Base-by-base conservation (phyloP, 2,113 vertebrate species). In the Plotosus lineatus region DNA sequence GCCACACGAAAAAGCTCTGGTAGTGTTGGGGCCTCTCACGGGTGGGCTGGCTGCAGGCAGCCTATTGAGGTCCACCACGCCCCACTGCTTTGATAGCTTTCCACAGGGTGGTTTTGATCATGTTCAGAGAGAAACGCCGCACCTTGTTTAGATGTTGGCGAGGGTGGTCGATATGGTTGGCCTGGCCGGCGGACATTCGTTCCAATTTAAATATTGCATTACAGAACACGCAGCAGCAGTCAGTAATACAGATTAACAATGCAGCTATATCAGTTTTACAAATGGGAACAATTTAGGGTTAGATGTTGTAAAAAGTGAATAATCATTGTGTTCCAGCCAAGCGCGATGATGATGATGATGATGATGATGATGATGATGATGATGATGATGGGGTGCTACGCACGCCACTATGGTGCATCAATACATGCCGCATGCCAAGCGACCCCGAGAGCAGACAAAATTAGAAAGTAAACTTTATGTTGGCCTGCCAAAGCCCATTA, bases 61-160 rank as follows among this genome's bases (percentile, higher is more conserved):
- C 79, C 69, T 78, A 56, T 44, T 73, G 71, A 78, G 77, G 73
- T 82, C 80, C 83, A 85, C 75, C 81, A 82, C 82, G 84, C 82
- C 85, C 85, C 79, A 55, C 79, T 79, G 86, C 78, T 83, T 86
- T 88, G 71, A 80, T 78, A 82, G 75, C 82, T 79, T 75, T 75
- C 82, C 69, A 56, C 77, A 81, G 69, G 76, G 73, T 84, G 85
- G 82, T 84, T 88, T 86, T 86, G 81, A 88, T 88, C 83, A 84
- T 73, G 81, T 69, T 80, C 73, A 85, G 78, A 82, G 46, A 63
- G 69, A 76, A 73, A 77, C 53, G 55, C 65, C n/a, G 77, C 84
- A 85, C 80, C 72, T 85, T 85, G 80, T 73, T 80, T 77, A 73
- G 77, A 78, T 75, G 68, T 68, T 81, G 83, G 56, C 31, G 38